A percentile compares a stretch with the other conserved stretches of the same genome.
Evolutionary conservation across 2,113 vertebrate genomes (phyloP).

Genomic region (Conger conger): DNA sequence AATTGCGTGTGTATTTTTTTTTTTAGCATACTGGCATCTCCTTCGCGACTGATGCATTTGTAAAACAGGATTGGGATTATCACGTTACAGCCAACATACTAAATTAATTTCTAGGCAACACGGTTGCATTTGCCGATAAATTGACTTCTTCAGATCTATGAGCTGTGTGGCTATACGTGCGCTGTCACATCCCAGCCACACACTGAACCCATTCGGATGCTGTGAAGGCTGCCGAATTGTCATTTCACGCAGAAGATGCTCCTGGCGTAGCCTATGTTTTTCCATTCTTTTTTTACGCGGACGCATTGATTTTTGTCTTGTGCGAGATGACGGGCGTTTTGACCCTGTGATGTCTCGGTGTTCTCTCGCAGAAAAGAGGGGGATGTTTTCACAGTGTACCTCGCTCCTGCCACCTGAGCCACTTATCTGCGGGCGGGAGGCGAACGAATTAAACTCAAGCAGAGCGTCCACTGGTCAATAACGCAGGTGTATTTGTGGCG

Average conservation of each 20-base stretch:
- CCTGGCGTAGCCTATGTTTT: neutral
- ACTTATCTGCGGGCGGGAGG: constrained; percentile 32
- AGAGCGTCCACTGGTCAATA: constrained; percentile 15
- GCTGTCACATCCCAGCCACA: neutral
- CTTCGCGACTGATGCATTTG: neutral
- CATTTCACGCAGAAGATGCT: neutral
- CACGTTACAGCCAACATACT: neutral
- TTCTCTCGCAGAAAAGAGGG: constrained; percentile 23
- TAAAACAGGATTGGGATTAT: neutral
- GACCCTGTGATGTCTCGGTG: constrained; percentile 24
- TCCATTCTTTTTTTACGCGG: neutral
- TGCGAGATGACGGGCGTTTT: constrained; percentile 27
- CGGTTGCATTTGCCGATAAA: neutral
- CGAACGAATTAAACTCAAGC: constrained; percentile 25
- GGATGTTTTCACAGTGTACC: constrained; percentile 38
- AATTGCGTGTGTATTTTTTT: neutral
- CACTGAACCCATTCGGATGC: neutral
- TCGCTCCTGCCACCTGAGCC: constrained; percentile 33
- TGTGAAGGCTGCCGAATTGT: constrained; percentile 13
- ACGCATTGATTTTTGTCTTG: constrained; percentile 22
- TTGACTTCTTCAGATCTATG: neutral
- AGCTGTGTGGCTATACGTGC: neutral
- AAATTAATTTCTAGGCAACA: neutral
- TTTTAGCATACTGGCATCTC: neutral
- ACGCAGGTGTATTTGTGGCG: constrained; percentile 19